Percentiles rank a stretch among this genome's conserved stretches.
Evolutionary conservation across 2,797 vertebrate species (phyloP).

Genomic region (Crocidura indochinensis): DNA sequence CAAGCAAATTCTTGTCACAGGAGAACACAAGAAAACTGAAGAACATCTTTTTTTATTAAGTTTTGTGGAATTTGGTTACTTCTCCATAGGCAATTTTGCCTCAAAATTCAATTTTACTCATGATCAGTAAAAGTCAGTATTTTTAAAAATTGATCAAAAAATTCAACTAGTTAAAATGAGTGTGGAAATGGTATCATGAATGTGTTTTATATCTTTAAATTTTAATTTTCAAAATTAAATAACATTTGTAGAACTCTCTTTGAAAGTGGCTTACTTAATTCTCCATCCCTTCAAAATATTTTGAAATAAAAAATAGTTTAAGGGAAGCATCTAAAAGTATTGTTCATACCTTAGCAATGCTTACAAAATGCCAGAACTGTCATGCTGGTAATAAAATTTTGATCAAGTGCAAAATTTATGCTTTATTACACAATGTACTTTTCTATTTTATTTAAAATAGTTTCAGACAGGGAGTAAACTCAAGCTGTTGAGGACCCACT

Average conservation of each 20-base stretch:
- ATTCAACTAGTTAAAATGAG: neutral
- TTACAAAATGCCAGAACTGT: conserved; percentile 54
- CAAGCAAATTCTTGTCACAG: conserved; percentile 39
- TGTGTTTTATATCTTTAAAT: conserved; percentile 58
- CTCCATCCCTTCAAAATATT: conserved; percentile 51
- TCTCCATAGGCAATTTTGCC: conserved; percentile 41
- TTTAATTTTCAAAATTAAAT: conserved; percentile 58
- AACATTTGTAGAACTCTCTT: conserved; percentile 54
- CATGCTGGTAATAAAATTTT: conserved; percentile 54
- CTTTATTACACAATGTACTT: conserved; percentile 41
- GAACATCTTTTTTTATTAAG: conserved; percentile 14
- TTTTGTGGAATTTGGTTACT: conserved; percentile 27
- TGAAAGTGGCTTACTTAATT: conserved; percentile 57
- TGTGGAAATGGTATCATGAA: neutral
- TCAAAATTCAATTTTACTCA: conserved; percentile 54
- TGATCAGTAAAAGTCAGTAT: conserved; percentile 61
- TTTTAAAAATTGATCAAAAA: conserved; percentile 66
- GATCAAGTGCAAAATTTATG: conserved; percentile 48
- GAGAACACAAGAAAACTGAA: conserved; percentile 50
- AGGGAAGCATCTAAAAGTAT: conserved; percentile 40
- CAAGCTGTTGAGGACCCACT: too few relatives aligned
- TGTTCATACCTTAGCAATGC: conserved; percentile 62
- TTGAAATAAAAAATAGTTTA: conserved; percentile 63
- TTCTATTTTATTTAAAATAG: conserved; percentile 28
- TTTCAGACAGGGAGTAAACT: too few relatives aligned